phyloP scores from a whole-genome alignment of 2,888 invertebrate species.

The Melieria omissa region DNA sequence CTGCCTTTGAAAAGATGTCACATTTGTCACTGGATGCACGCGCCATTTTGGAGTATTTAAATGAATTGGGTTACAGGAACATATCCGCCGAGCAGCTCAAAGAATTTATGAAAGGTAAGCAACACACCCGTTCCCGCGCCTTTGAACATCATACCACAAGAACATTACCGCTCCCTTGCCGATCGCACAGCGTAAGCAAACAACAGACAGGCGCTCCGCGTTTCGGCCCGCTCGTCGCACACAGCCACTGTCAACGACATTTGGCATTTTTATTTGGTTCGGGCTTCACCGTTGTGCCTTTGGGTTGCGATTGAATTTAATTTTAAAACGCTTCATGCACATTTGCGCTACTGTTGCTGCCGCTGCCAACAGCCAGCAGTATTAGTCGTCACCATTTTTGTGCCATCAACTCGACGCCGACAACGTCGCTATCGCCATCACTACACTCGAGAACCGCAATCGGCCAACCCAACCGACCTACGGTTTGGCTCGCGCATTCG shows the following conservation, averaged over 20 bases:
- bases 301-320: conserved; percentile 20
- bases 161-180: not conserved
- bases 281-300: not conserved
- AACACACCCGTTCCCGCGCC: not conserved
- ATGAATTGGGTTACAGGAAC: conserved; percentile 80
- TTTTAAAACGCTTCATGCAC: conserved; percentile 4
- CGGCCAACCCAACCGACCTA: not conserved
- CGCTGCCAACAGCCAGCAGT: conserved; percentile 1
- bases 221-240: not conserved
- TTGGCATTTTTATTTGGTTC: conserved; percentile 1
- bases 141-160: not conserved
- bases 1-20: conserved; percentile 58
- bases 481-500: not conserved
- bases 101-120: conserved; percentile 80
- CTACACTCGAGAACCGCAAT: conserved; percentile 11
- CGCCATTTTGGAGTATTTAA: conserved; percentile 79
- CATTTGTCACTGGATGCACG: conserved; percentile 73
- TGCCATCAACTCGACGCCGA: no score
- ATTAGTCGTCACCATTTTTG: conserved; percentile 9
- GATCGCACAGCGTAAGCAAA: not conserved
- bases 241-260: not conserved
- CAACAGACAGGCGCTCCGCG: not conserved
- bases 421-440: not conserved
- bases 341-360: not conserved
- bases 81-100: conserved; percentile 80